Percentiles rank a stretch among this genome's conserved stretches.
phyloP scores from a whole-genome alignment of 2,888 invertebrate genomes.

The Drosophila dives region DNA sequence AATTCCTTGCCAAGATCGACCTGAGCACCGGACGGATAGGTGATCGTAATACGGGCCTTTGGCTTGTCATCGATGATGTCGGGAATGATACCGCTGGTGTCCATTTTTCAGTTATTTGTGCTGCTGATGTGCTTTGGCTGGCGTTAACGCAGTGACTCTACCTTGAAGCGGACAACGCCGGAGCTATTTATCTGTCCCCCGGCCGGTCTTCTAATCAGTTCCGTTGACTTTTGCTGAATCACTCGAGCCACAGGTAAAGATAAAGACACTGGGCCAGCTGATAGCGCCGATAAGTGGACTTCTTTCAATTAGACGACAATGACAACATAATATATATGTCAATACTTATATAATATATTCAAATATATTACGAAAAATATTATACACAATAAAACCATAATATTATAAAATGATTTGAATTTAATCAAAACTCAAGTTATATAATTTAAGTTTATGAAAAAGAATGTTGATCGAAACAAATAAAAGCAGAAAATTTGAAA shows the following conservation, averaged over 20 bases:
- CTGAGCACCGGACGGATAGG: constrained; percentile 83
- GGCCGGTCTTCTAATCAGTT: constrained; percentile 48
- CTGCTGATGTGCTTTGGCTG: constrained; percentile 49
- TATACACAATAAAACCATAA: neutral
- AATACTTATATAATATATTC: neutral
- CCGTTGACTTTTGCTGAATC: constrained; percentile 55
- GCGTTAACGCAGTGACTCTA: constrained; percentile 59
- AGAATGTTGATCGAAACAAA: too few species aligned
- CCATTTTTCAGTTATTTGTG: constrained; percentile 53
- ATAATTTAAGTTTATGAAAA: too few species aligned
- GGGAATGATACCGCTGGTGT: constrained; percentile 79
- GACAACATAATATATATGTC: neutral
- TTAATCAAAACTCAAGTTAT: too few species aligned
- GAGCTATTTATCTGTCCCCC: constrained; percentile 59
- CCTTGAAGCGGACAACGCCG: constrained; percentile 4
- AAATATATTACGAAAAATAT: neutral
- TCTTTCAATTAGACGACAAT: constrained; percentile 29
- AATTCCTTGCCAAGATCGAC: constrained; percentile 89
- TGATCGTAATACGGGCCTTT: constrained; percentile 66
- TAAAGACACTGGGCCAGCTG: constrained; percentile 29
- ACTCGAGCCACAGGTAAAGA: constrained; percentile 32
- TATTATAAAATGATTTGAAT: too few species aligned
- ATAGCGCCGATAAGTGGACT: constrained; percentile 44
- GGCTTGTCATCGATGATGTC: constrained; percentile 80
- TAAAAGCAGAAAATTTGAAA: too few species aligned